Evolutionary conservation across 1,140 invertebrate species (phyloP).

Genomic region (Stegodyphus mimosarum): DNA sequence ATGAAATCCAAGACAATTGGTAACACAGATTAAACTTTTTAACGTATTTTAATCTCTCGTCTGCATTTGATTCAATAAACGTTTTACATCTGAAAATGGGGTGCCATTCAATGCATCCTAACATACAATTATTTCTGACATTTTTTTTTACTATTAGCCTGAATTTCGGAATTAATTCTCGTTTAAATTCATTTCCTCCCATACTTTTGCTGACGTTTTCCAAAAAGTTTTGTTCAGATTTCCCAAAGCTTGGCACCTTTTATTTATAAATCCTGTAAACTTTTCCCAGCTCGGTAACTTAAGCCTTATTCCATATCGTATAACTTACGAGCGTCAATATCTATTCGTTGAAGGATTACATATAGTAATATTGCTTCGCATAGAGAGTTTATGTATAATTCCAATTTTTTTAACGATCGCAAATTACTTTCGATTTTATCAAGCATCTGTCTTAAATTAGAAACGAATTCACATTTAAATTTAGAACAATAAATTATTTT

Average conservation of each 20-base stretch:
- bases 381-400: not conserved
- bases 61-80: no score
- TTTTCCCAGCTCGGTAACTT: constrained; percentile 7
- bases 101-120: constrained; percentile 10
- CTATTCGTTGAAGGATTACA: not conserved
- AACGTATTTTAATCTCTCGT: no score
- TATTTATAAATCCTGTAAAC: constrained; percentile 1
- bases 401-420: not conserved
- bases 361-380: not conserved
- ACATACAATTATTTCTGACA: constrained; percentile 12
- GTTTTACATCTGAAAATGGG: no score
- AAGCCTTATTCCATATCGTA: constrained; percentile 2
- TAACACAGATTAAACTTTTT: no score
- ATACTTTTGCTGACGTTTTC: not conserved
- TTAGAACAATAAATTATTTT: not conserved
- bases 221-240: not conserved
- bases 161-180: constrained; percentile 6
- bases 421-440: not conserved
- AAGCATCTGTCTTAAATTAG: constrained; percentile 1
- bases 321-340: no score
- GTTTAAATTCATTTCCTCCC: constrained; percentile 9
- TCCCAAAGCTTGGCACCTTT: constrained; percentile 13
- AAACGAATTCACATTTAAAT: not conserved
- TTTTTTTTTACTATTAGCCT: constrained; percentile 1
- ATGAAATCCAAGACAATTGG: no score